phyloP scores from a whole-genome alignment of 2,888 invertebrate genomes.

The Bellardia pandia region DNA sequence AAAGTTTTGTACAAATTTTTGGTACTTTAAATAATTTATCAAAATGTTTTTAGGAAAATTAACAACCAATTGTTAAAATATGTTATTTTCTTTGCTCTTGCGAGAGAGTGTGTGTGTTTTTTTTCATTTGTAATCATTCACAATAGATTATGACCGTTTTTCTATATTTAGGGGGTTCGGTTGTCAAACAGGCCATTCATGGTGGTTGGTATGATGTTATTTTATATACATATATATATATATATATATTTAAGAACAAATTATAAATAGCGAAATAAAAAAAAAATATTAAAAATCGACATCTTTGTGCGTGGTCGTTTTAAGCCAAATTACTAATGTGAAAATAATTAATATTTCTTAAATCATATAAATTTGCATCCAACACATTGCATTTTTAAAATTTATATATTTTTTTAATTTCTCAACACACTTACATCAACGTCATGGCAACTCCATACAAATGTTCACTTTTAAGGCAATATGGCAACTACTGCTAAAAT shows the following conservation, averaged over 20 bases:
- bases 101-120: background rate
- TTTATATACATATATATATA: no score
- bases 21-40: conserved; percentile 38
- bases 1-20: conserved; percentile 40
- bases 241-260: no score
- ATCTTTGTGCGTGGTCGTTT: no score
- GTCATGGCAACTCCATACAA: no score
- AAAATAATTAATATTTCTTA: no score
- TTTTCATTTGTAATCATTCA: conserved; percentile 37
- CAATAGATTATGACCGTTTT: conserved; percentile 13
- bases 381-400: no score
- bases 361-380: no score
- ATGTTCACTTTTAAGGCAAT: background rate
- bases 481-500: background rate
- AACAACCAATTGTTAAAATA: conserved; percentile 58
- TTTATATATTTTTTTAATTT: background rate
- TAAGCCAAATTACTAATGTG: no score
- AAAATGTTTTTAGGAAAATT: conserved; percentile 53
- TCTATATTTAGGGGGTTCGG: background rate
- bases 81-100: conserved; percentile 33
- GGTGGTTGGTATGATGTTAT: background rate
- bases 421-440: background rate
- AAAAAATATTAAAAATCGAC: no score
- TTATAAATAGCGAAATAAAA: no score
- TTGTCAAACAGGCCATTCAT: background rate